These are phyloP conservation scores for Brachyptera risi DNA, from an alignment of 2,888 invertebrate species.

Conservation along the genomic window DNA sequence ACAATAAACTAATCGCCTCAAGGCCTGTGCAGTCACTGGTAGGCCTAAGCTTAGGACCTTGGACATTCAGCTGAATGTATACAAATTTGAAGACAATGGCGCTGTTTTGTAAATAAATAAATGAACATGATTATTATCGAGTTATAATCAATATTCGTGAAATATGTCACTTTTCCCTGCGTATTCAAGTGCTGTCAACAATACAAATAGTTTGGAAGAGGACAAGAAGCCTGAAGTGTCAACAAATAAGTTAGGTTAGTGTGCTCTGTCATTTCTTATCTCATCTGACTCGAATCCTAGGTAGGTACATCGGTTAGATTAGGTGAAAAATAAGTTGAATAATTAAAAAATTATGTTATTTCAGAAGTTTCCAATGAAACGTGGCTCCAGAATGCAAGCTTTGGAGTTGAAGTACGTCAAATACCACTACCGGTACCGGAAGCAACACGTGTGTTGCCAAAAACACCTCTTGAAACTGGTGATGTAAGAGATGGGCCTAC, in stretches of 20 bases:
- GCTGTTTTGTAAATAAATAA: neutral
- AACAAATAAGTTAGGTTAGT: too few species aligned
- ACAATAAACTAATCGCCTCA: too few species aligned
- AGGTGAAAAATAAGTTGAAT: too few species aligned
- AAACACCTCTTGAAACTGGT: neutral
- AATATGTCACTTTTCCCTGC: constrained; percentile 12
- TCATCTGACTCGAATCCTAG: too few species aligned
- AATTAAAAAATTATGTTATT: neutral
- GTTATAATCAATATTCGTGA: too few species aligned
- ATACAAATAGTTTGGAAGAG: neutral
- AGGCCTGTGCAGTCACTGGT: too few species aligned
- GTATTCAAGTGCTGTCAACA: too few species aligned
- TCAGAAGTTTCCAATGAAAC: constrained; percentile 5
- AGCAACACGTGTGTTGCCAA: neutral
- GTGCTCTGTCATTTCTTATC: too few species aligned
- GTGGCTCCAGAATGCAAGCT: constrained; percentile 28
- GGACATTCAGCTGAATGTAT: too few species aligned
- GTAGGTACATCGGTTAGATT: too few species aligned
- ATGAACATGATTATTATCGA: neutral
- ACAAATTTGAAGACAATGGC: too few species aligned
- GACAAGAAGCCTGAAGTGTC: neutral
- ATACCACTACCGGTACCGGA: constrained; percentile 28
- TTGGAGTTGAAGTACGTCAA: constrained; percentile 22
- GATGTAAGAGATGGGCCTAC: neutral
- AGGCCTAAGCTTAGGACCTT: too few species aligned